Base-by-base conservation (phyloP, 2,113 vertebrate genomes). In the Trematomus loennbergii region DNA sequence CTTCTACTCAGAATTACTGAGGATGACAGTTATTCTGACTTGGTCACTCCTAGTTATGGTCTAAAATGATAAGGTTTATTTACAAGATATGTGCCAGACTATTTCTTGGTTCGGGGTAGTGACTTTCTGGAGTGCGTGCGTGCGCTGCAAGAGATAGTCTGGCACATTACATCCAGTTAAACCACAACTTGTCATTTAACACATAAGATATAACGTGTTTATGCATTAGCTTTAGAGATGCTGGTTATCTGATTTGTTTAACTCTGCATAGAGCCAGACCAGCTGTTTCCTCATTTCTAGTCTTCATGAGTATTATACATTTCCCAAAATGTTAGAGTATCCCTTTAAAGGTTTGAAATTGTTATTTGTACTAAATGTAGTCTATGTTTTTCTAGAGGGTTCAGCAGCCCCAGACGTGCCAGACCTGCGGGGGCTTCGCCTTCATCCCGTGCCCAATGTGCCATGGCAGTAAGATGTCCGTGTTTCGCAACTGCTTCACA, bases 401-500 rank as follows among this genome's bases (percentile, higher is more conserved):
- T 43, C 98, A 99, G 93, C 97, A 95, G 40, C 97, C 97, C 64
- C 96, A 97, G 0, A 95, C 95, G 90, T 99, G 98, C 91, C 95
- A 71, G 89, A 96, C 94, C 68, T 99, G 98, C 0, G 98, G 98
- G 73, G 98, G 97, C 85, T 99, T 96, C 58, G 96, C 97, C 87
- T 99, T 99, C 86, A 91, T 98, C 92, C 98, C 96, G 1, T 99
- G 98, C 92, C 96, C 96, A 43, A 95, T 94, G 96, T 99, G 98
- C 97, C 98, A 98, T 91, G 98, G 98, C 92, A 99, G 98, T 96
- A 99, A 99, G 95, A 99, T 99, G 98, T 99, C 98, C 17, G 94
- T 98, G 82, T 96, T 98, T 86, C 97, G 98, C 87, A 99, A 99
- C 94, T 98, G 97, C 95, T 99, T 99, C 93, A 99, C 98, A 0